Base-by-base conservation (phyloP, 2,797 vertebrate genomes). In the Pangasius djambal region DNA sequence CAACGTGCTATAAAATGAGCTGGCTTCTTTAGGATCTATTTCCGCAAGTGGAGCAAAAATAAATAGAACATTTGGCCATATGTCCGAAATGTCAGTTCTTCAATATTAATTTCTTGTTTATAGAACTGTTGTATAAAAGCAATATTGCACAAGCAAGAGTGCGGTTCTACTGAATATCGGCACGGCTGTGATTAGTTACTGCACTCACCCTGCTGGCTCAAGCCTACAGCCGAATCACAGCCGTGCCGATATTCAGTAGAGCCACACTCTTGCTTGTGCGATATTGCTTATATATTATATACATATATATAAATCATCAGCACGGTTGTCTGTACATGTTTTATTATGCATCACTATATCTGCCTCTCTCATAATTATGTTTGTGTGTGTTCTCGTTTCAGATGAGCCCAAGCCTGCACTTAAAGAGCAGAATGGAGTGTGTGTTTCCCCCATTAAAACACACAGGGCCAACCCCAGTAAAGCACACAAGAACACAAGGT, bases 371-470 rank as follows among this genome's bases (percentile, higher is more conserved):
- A 72, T 70, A 20, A 67, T 25, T 52, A 52, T 74, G 57, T 40
- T 65, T 81, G 63, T 87, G 48, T 90, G 61, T 78, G 89, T 86
- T 70, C 72, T 89, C 25, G 3, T 93, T 44, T 75, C 86, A 94
- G 93, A 92, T 69, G 91, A 94, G 65, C 86, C 88, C 59, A 85
- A 63, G 40, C 86, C 88, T 20, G 28, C 22, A 31, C 81, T 40
- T 18, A 89, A 90, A 78, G 88, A 88, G 40, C 89, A 79, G 70
- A 92, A 88, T 18, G 88, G 75, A 75, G 92, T 90, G 61, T 88
- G 57, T 90, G 90, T 84, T 31, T 93, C 91, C 63, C 37, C 77
- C 48, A 22, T 55, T 82, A 79, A 83, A 5, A 50, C 57, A 31
- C 70, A 84, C 20, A 22, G 77, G 72, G n/a, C 44, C 12, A 70